Evolutionary conservation across 1,140 invertebrate genomes (phyloP).

Genomic region (Drosophila albomicans): DNA sequence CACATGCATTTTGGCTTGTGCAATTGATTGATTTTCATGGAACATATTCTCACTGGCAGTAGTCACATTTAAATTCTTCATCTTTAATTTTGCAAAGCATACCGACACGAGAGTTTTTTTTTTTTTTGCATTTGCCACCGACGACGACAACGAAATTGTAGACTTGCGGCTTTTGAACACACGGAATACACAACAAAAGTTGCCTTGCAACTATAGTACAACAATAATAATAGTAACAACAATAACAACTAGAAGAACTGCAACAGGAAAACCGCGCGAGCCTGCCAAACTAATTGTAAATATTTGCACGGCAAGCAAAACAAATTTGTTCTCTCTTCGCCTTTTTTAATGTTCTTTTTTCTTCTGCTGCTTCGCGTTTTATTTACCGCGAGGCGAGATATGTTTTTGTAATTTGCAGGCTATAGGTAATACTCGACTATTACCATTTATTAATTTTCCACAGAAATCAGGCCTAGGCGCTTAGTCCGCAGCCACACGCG

Average conservation of each 20-base stretch:
- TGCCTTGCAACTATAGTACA: conserved; percentile 3
- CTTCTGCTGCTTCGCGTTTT: neutral
- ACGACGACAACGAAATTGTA: conserved; percentile 7
- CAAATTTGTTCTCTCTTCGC: conserved; percentile 41
- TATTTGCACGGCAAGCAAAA: conserved; percentile 50
- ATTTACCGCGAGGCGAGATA: conserved; percentile 1
- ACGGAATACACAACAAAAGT: conserved; percentile 8
- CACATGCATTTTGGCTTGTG: conserved; percentile 59
- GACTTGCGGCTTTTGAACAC: conserved; percentile 1
- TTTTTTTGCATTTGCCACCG: neutral
- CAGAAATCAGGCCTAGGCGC: conserved; percentile 36
- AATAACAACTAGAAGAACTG: conserved; percentile 16
- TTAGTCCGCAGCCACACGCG: conserved; percentile 44
- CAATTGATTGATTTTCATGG: conserved; percentile 74
- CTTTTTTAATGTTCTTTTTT: conserved; percentile 20
- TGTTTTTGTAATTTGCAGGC: conserved; percentile 38
- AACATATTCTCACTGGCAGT: conserved; percentile 40
- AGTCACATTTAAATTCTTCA: conserved; percentile 31
- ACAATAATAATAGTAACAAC: conserved; percentile 13
- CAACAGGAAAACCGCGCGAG: conserved; percentile 34
- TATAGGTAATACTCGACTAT: conserved; percentile 45
- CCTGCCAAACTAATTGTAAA: conserved; percentile 54
- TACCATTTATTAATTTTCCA: conserved; percentile 51
- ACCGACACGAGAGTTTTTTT: conserved; percentile 10
- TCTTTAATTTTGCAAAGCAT: conserved; percentile 17